These are phyloP conservation scores for Taeniopygia guttata DNA, from an alignment of 2,797 vertebrate species.

Conservation along the genomic window DNA sequence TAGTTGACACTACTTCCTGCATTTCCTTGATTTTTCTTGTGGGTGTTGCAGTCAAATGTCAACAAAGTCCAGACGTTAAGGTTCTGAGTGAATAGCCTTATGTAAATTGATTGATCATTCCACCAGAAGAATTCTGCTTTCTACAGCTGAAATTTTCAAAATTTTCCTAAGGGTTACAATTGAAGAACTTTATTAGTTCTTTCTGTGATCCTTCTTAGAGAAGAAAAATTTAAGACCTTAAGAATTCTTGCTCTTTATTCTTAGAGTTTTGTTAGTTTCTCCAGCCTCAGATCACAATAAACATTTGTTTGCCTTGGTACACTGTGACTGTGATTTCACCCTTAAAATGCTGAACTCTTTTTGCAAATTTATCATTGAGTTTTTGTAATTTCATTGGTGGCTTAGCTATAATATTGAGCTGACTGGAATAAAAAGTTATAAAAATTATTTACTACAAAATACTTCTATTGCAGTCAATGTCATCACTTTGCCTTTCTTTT, in stretches of 20 bases:
- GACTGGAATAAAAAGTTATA: not conserved
- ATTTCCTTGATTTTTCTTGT: not conserved
- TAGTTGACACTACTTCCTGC: not conserved
- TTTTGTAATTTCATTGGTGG: conserved; percentile 4
- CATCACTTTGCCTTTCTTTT: not conserved
- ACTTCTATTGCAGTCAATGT: not conserved
- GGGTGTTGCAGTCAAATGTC: not conserved
- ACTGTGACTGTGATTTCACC: not conserved
- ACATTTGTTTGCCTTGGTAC: not conserved
- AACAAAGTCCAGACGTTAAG: not conserved
- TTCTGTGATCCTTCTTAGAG: not conserved
- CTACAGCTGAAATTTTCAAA: not conserved
- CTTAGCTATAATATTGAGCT: not conserved
- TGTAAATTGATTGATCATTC: not conserved
- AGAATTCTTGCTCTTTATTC: not conserved
- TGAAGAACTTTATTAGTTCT: not conserved
- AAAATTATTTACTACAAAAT: conserved; percentile 10
- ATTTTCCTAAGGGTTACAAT: not conserved
- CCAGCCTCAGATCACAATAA: not conserved
- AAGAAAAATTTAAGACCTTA: not conserved
- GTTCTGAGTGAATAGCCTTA: not conserved
- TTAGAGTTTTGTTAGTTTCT: not conserved
- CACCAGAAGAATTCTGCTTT: not conserved
- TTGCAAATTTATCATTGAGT: conserved; percentile 3
- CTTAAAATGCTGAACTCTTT: not conserved